phyloP scores from a whole-genome alignment of 2,113 vertebrate genomes.

The Neolamprologus toae region DNA sequence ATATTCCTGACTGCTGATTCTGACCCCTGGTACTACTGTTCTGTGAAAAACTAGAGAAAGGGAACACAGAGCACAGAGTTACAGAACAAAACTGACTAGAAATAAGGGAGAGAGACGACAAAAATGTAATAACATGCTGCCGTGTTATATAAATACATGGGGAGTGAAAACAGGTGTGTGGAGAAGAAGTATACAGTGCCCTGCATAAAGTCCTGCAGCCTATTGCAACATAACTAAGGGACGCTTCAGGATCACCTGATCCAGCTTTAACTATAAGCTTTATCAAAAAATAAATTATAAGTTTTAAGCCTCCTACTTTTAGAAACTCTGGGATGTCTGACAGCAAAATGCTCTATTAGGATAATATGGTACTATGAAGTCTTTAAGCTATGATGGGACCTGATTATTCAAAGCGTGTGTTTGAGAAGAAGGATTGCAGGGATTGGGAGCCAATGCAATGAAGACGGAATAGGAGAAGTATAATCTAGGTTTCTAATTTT shows the following conservation, averaged over 20 bases:
- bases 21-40: background rate
- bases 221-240: background rate
- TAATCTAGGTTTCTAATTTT: background rate
- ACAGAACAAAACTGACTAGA: background rate
- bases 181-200: background rate
- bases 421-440: background rate
- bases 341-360: background rate
- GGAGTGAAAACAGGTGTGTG: background rate
- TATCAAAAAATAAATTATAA: background rate
- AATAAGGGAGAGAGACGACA: background rate
- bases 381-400: background rate
- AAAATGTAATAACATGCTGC: background rate
- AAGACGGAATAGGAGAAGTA: background rate
- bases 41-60: background rate
- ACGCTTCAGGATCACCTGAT: background rate
- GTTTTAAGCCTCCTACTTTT: background rate
- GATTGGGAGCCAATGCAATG: background rate
- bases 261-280: background rate
- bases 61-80: background rate
- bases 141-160: background rate
- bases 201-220: background rate
- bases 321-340: background rate
- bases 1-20: conserved; percentile 44
- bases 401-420: background rate
- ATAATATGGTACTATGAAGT: background rate